Base-by-base conservation (phyloP, 2,888 invertebrate genomes). In the Pheosia gnoma region DNA sequence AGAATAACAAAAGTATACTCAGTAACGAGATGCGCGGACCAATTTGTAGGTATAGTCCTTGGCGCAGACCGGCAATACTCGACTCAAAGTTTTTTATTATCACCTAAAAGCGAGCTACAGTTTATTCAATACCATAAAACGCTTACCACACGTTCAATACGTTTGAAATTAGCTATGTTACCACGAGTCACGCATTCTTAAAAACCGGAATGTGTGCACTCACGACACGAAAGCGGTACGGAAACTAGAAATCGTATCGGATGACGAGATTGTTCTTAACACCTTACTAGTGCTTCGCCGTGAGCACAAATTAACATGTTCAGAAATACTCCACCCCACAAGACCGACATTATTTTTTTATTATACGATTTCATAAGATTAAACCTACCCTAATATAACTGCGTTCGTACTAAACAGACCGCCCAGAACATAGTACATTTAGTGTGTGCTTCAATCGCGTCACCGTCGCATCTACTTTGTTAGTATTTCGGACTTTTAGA, bases 191-290 rank as follows among this genome's bases (percentile, higher is more conserved):
- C 55, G 55, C 55, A 13, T 55, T 38, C 11, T 3, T 54, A 38
- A 55, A 25, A 39, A 55, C 55, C 13, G 55, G 55, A 55, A 55
- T 55, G 55, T 55, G 55, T 38, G 39, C 55, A 2, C 25, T 25
- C 25, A n/a, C n/a, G 39, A 55, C 39, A 13, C 37, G 55, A 55
- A 38, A 55, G 39, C 39, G 39, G 39, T 39, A 55, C 39, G 53
- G 37, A 4, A 37, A 54, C 25, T 38, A 54, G 51, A 51, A 51
- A 51, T 51, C 25, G 51, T 25, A 51, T 25, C 8, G 7, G 9
- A 54, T 11, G 38, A 38, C 53, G 53, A 25, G 38, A 53, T 37
- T 54, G 52, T 52, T 52, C 52, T 37, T 6, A 38, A 38, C 37
- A 55, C 55, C 13, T 13, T 13, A 13, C 13, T 39, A 39, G 13